Base-by-base conservation (phyloP, 2,797 vertebrate genomes). In the Centroberyx gerrardi region DNA sequence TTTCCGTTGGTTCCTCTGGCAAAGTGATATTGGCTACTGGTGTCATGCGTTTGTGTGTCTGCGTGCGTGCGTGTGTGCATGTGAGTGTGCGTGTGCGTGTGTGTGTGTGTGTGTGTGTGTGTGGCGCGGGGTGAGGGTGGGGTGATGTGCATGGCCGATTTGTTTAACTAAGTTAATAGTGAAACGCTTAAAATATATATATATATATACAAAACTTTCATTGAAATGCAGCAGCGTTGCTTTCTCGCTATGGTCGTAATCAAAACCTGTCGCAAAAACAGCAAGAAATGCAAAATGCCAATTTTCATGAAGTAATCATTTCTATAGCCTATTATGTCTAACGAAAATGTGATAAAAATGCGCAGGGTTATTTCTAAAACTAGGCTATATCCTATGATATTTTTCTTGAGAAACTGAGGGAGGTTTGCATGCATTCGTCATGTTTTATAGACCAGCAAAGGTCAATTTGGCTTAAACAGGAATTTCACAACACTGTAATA, bases 391-490 rank as follows among this genome's bases (percentile, higher is more conserved):
- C 3, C 33, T 33, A 33, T 33, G 33, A 4, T 33, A 7, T 33
- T 33, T 7, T 33, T 33, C 33, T 4, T 33, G 33, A 33, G 33
- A 22, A 22, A 22, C 22, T 22, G 22, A 22, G 22, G 62, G 10
- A 73, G 55, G 28, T 80, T 58, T 66, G 54, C 58, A n/a, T 51
- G 75, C 58, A 3, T 64, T 56, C 10, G 42, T 78, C 18, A 5
- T 80, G 80, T 84, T 76, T 89, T 93, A 59, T 84, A 88, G 82
- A 91, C 82, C 88, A 93, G 93, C 85, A 92, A 92, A 95, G 94
- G 94, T 96, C 94, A 96, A 89, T 90, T 93, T 93, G 92, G 64
- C 92, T 95, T 94, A 92, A 94, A 93, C 85, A 86, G 85, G 89
- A 93, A 92, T 92, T 94, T 94, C 95, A 93, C 89, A 95, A 89